phyloP scores from a whole-genome alignment of 2,113 vertebrate species.

The Fukomys damarensis region DNA sequence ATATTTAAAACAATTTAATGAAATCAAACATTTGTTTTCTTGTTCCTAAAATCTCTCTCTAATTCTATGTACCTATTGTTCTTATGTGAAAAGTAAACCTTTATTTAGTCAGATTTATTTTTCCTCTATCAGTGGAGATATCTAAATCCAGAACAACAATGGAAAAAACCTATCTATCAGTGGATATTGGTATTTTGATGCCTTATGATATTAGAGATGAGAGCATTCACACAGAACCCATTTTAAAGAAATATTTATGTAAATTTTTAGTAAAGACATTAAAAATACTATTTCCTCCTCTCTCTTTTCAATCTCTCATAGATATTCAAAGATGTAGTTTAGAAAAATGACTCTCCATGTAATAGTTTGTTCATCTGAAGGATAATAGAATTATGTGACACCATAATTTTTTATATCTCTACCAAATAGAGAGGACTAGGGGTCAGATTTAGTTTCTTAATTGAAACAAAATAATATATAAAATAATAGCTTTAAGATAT shows the following conservation, averaged over 20 bases:
- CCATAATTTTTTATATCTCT: neutral
- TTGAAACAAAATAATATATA: neutral
- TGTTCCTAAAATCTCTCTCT: slow-evolving; percentile 2
- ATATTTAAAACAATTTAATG: slow-evolving; percentile 38
- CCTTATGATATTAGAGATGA: neutral
- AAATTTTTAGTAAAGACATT: neutral
- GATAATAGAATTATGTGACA: neutral
- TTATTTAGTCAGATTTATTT: neutral
- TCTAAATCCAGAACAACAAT: slow-evolving; percentile 1
- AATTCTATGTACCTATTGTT: neutral
- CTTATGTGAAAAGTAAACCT: neutral
- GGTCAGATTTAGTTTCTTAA: slow-evolving; percentile 6
- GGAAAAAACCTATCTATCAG: neutral
- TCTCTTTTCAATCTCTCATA: neutral
- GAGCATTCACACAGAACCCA: neutral
- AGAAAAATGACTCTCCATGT: neutral
- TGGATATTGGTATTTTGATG: neutral
- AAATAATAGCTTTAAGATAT: slow-evolving; percentile 5
- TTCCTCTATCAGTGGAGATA: neutral
- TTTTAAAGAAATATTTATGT: neutral
- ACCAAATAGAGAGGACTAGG: neutral
- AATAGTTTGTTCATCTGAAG: neutral
- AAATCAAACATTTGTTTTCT: slow-evolving; percentile 43
- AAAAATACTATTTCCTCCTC: neutral
- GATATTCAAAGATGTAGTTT: neutral